Evolutionary conservation across 2,113 vertebrate species (phyloP), one percentile per base, ranked within the genome.

Genomic region (Fulica atra): DNA sequence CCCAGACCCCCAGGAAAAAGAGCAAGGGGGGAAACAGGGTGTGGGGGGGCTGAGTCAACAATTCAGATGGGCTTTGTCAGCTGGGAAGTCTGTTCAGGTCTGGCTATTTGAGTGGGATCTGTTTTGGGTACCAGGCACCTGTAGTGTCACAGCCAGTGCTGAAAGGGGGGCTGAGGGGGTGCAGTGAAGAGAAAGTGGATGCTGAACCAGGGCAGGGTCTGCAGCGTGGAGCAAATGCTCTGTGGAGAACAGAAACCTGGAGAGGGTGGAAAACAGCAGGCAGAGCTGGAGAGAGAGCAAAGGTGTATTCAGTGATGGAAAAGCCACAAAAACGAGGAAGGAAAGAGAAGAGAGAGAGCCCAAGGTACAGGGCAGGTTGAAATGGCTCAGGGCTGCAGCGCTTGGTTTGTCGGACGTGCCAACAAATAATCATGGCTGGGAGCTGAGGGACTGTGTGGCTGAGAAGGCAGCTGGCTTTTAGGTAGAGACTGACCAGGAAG

Each of bases 401-500:
- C 15, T 65, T 9, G 35, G 25, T 2, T 48, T 54, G 6, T 36
- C 2, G 1, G 57, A 23, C 2, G 0, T 2, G 12, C 56, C 48
- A 13, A 10, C 26, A 64, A 10, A 29, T 5, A 9, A 33, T 35
- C 2, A 0, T 5, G 24, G 20, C 73, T 23, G 38, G 54, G 78
- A 11, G 11, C 0, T 33, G 48, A 17, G 73, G 21, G 35, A 1
- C 9, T 1, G 0, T 6, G 54, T 5, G 1, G 40, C 50, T 1
- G 77, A n/a, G 64, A 15, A 51, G 42, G 1, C 7, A 3, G 56
- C n/a, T 17, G 54, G n/a, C 23, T 25, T 25, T 33, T 0, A 25
- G 7, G 12, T 3, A 23, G 60, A 31, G 28, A 16, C 6, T 25
- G 42, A 7, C 5, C 17, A 2, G 23, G 36, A 60, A 69, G 25